Evolutionary conservation across 2,113 vertebrate genomes (phyloP).

Genomic region (Rhineura floridana): DNA sequence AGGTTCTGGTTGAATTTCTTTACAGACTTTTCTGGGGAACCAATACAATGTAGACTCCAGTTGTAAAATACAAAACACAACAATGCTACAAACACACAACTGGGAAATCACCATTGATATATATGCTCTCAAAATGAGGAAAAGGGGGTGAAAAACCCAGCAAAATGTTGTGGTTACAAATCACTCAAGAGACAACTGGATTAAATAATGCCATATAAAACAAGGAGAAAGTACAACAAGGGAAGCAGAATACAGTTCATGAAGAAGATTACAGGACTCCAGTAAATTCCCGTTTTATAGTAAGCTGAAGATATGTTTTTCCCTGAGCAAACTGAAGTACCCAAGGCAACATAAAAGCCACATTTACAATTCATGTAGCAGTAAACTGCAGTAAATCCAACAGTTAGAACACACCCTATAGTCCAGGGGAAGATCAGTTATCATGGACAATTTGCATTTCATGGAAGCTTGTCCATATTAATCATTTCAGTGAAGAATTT

Average conservation of each 20-base stretch:
- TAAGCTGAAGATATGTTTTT: not conserved
- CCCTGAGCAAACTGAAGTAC: not conserved
- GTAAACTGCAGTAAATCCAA: not conserved
- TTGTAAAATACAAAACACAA: too few relatives aligned
- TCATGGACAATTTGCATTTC: not conserved
- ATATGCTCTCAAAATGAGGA: not conserved
- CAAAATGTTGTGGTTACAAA: too few relatives aligned
- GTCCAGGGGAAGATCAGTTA: not conserved
- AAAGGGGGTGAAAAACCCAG: too few relatives aligned
- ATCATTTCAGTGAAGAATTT: not conserved
- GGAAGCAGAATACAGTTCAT: too few relatives aligned
- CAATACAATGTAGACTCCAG: too few relatives aligned
- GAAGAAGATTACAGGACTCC: too few relatives aligned
- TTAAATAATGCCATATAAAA: too few relatives aligned
- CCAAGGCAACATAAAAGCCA: not conserved
- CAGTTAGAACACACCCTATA: not conserved
- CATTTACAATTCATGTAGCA: not conserved
- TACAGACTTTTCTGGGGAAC: not conserved
- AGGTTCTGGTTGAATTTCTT: not conserved
- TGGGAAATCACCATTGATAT: not conserved
- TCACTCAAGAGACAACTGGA: too few relatives aligned
- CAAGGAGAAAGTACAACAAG: too few relatives aligned
- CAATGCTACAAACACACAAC: too few relatives aligned
- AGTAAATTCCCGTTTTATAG: too few relatives aligned
- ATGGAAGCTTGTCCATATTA: not conserved